Evolutionary conservation across 2,113 vertebrate species (phyloP).

Genomic region (Cyprinodon brontotheroides): DNA sequence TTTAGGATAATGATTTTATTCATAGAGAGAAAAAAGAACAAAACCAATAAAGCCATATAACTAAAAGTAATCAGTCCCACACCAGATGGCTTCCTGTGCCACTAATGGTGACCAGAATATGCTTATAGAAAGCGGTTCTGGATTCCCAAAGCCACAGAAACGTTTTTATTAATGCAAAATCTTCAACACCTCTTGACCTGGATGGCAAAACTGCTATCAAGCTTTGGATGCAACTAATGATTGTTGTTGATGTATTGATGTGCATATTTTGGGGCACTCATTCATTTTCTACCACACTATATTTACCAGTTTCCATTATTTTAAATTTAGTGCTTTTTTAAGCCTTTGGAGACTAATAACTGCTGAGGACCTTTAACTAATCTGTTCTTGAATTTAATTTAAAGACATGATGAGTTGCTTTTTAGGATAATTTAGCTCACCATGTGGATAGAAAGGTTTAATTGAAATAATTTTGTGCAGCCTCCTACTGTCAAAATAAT

Average conservation of each 20-base stretch:
- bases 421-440: background rate
- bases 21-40: background rate
- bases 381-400: background rate
- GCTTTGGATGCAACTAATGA: too few species aligned
- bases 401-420: background rate
- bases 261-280: too few species aligned
- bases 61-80: background rate
- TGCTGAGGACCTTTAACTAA: background rate
- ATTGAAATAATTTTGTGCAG: background rate
- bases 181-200: too few species aligned
- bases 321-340: too few species aligned
- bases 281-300: too few species aligned
- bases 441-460: background rate
- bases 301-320: too few species aligned
- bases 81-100: background rate
- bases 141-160: too few species aligned
- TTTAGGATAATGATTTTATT: background rate
- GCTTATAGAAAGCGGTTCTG: too few species aligned
- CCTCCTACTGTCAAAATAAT: too few species aligned
- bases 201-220: too few species aligned
- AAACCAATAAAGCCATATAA: background rate
- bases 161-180: too few species aligned
- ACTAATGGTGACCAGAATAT: background rate
- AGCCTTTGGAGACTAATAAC: background rate
- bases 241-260: too few species aligned